A percentile compares a stretch with the other conserved stretches of the same genome.
Evolutionary conservation across 2,797 vertebrate genomes (phyloP).

Genomic region (Philypnodon macrostomus): DNA sequence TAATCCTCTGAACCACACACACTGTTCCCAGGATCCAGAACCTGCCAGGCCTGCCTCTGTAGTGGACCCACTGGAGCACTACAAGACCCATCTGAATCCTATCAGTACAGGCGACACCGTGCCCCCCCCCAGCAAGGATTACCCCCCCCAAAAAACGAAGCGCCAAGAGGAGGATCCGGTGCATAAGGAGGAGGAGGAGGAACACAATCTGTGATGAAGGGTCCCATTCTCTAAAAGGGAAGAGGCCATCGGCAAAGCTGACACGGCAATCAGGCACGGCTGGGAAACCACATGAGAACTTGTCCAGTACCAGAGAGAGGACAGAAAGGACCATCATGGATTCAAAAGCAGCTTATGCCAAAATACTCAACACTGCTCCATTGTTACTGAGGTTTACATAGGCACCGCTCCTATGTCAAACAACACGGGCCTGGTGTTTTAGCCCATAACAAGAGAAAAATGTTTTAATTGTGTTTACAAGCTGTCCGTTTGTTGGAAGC

Average conservation of each 20-base stretch:
- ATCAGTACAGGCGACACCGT: conserved; percentile 75
- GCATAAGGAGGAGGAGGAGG: conserved; percentile 61
- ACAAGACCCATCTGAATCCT: conserved; percentile 74
- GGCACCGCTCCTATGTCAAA: conserved; percentile 22
- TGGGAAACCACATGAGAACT: conserved; percentile 54
- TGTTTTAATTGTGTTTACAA: conserved; percentile 48
- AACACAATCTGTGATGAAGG: conserved; percentile 58
- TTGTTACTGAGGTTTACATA: conserved; percentile 59
- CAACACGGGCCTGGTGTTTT: conserved; percentile 19
- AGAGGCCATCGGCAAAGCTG: conserved; percentile 61
- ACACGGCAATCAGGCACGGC: conserved; percentile 58
- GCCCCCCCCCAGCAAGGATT: conserved; percentile 76
- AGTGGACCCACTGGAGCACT: conserved; percentile 63
- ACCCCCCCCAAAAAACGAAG: conserved; percentile 69
- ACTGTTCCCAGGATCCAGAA: conserved; percentile 43
- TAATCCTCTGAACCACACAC: conserved; percentile 67
- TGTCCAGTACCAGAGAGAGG: conserved; percentile 25
- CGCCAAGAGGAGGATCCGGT: conserved; percentile 64
- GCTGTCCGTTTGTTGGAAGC: conserved; percentile 42
- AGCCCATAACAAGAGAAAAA: conserved; percentile 15
- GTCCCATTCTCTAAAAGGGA: conserved; percentile 59
- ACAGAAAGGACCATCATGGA: conserved; percentile 48
- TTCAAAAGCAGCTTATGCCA: conserved; percentile 51
- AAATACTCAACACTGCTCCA: conserved; percentile 56
- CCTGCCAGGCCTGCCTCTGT: conserved; percentile 69